These are phyloP conservation scores for Macroramphosus scolopax DNA, from an alignment of 2,797 vertebrate species.

Conservation along the genomic window DNA sequence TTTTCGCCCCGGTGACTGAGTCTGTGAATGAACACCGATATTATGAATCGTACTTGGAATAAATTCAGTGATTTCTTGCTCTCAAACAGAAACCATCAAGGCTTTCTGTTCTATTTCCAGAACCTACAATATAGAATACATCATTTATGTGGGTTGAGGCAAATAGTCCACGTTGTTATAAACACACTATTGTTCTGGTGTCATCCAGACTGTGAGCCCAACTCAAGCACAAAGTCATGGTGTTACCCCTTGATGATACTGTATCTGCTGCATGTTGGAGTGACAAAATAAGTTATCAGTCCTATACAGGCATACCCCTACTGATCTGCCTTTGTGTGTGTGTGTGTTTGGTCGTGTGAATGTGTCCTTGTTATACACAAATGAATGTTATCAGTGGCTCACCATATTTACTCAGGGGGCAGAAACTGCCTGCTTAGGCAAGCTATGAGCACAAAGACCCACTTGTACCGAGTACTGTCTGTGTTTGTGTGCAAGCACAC, in stretches of 20 bases:
- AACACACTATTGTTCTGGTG: not conserved
- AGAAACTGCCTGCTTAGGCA: slow-evolving; percentile 58
- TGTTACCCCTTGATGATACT: slow-evolving; percentile 14
- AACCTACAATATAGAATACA: not conserved
- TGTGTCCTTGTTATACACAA: slow-evolving; percentile 52
- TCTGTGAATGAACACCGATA: not conserved
- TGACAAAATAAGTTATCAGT: slow-evolving; percentile 41
- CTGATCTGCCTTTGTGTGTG: slow-evolving; percentile 8
- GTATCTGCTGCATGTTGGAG: not conserved
- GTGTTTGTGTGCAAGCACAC: slow-evolving; percentile 43
- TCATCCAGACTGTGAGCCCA: not conserved
- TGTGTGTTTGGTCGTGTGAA: slow-evolving; percentile 31
- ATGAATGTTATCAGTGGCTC: slow-evolving; percentile 72
- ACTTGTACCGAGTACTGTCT: slow-evolving; percentile 41
- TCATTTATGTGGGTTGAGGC: not conserved
- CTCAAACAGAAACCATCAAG: not conserved
- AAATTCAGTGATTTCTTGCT: not conserved
- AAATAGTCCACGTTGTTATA: not conserved
- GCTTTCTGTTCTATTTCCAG: not conserved
- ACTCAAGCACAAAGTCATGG: slow-evolving; percentile 3
- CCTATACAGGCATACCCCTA: slow-evolving; percentile 21
- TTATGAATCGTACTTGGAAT: not conserved
- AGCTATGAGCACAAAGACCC: slow-evolving; percentile 65
- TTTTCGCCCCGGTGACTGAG: slow-evolving; percentile 53
- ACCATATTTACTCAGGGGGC: slow-evolving; percentile 69